A percentile compares a stretch with the other conserved stretches of the same genome.
Conservation (phyloP, 1,140 invertebrate genomes). For the Pseudomyrmex cubaensis region DNA sequence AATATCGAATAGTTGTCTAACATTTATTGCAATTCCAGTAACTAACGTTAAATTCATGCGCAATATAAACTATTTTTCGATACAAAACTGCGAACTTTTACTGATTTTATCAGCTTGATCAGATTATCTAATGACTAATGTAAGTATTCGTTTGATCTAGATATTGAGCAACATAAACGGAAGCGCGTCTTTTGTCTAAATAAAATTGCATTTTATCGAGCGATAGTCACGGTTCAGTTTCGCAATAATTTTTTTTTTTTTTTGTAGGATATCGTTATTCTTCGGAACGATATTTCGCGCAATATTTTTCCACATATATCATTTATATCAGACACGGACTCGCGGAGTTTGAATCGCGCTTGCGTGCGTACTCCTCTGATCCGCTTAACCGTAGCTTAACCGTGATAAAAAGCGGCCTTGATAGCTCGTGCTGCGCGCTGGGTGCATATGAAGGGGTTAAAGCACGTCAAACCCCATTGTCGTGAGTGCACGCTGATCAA, state of each 20-base stretch:
- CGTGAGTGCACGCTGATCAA: constrained; percentile 61
- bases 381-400: constrained; percentile 47
- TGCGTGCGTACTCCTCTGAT: not conserved
- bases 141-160: not conserved
- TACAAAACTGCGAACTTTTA: not conserved
- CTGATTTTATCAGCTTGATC: not conserved
- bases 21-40: not conserved
- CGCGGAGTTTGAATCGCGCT: constrained; percentile 11
- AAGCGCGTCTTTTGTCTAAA: constrained; percentile 1
- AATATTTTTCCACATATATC: constrained; percentile 6
- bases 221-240: not conserved
- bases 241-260: not conserved
- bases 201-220: not conserved
- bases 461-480: constrained; percentile 59
- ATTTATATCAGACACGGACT: not conserved
- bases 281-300: constrained; percentile 1
- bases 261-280: not conserved
- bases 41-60: not conserved
- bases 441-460: constrained; percentile 14
- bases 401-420: constrained; percentile 55
- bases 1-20: not conserved
- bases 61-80: not conserved
- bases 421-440: constrained; percentile 27
- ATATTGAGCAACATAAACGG: too few relatives aligned
- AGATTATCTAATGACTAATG: not conserved